Base-by-base conservation (phyloP, 2,888 invertebrate genomes). In the Ectemnius cavifrons region DNA sequence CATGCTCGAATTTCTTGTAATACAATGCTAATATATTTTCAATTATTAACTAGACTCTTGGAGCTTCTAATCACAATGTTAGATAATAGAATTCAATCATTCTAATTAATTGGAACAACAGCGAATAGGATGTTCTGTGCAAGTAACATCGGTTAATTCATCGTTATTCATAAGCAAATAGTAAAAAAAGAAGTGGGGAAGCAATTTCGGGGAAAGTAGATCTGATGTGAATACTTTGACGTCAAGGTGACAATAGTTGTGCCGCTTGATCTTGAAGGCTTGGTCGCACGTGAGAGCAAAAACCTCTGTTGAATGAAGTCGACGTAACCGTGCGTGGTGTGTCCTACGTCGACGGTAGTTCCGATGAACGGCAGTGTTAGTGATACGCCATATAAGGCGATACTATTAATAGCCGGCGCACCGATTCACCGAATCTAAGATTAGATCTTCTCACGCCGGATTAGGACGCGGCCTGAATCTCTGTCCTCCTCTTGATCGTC, bases 241-340 rank as follows among this genome's bases (percentile, higher is more conserved):
- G 87, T 86, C 87, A 86, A 70, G 56, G 27, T 74, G 84, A 73
- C 85, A 86, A 84, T 84, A 79, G 45, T 83, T 85, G 71, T 14
- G 23, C 86, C 45, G 46, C 27, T 59, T 27, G 18, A 13, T 27
- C 6, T 14, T 6, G 37, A 45, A 28, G 5, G 37, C 16, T 52
- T 14, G 52, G 27, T 27, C 56, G 37, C 37, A 37, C 37, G 37
- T 37, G 4, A 3, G 23, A 20, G 45, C 69, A 68, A 79, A 84
- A 87, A 86, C 85, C 67, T 37, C 37, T 83, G 58, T 67, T 86
- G 86, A 86, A 86, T 86, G 86, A 82, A 87, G 71, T 66, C 77
- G 60, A 76, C 76, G 74, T 76, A 79, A 83, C 65, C 47, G 37
- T 37, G 37, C 37, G 8, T 37, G 37, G 37, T 11, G 8, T 37